A percentile compares a stretch with the other conserved stretches of the same genome.
These are phyloP conservation scores for Stigmatopora nigra DNA, from an alignment of 2,113 vertebrate species.

Conservation along the genomic window DNA sequence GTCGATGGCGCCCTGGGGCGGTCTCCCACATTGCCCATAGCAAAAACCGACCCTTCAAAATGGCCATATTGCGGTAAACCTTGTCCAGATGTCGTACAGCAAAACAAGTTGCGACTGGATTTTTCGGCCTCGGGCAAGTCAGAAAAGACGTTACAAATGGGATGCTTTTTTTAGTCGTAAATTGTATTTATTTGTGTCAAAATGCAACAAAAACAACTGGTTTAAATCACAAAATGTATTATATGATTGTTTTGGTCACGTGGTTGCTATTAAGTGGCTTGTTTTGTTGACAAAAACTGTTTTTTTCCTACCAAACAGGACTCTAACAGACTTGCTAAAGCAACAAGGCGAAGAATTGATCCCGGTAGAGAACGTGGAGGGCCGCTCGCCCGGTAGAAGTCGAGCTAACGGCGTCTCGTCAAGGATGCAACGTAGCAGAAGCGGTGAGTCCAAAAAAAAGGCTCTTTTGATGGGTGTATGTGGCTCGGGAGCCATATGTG, in stretches of 20 bases:
- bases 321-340: conserved; percentile 69
- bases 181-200: too few species aligned
- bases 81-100: conserved; percentile 27
- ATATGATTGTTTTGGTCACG: too few species aligned
- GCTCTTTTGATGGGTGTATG: too few species aligned
- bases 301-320: conserved; percentile 49
- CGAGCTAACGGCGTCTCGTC: conserved; percentile 61
- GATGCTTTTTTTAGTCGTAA: background rate
- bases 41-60: conserved; percentile 3
- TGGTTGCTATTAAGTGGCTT: too few species aligned
- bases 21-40: too few species aligned
- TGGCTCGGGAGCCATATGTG: too few species aligned
- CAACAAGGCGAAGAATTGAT: conserved; percentile 63
- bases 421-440: conserved; percentile 67
- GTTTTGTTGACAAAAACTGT: too few species aligned
- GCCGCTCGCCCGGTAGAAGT: conserved; percentile 31
- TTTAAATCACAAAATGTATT: too few species aligned
- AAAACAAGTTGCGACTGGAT: conserved; percentile 27
- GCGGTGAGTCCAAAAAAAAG: conserved; percentile 57
- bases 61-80: conserved; percentile 38
- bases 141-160: conserved; percentile 9
- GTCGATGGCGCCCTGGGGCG: too few species aligned
- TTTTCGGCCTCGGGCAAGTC: conserved; percentile 15
- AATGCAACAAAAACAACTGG: too few species aligned
- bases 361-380: conserved; percentile 38